A percentile compares a stretch with the other conserved stretches of the same genome.
Conservation (phyloP, 2,888 invertebrate genomes). For the Amblyteles armatorius region DNA sequence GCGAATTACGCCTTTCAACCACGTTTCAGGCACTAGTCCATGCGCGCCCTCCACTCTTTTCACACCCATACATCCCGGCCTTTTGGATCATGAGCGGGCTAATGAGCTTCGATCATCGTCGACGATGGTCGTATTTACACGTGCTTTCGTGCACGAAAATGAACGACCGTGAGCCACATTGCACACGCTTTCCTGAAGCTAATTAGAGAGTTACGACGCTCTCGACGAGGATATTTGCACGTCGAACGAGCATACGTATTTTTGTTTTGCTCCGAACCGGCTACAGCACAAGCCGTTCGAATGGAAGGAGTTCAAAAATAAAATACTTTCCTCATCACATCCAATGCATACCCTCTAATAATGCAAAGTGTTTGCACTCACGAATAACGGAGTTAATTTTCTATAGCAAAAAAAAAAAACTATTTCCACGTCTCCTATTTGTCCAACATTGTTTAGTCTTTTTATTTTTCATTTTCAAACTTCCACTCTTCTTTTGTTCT, state of each 20-base stretch:
- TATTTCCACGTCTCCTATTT: slow-evolving; percentile 14
- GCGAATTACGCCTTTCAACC: neutral
- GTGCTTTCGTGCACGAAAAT: slow-evolving; percentile 7
- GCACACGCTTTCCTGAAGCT: neutral
- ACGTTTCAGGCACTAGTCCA: neutral
- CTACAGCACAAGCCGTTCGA: neutral
- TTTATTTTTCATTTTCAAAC: slow-evolving; percentile 33
- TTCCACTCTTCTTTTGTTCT: slow-evolving; percentile 28
- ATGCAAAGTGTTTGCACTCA: neutral
- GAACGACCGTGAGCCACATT: slow-evolving; percentile 18
- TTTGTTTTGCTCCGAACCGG: neutral
- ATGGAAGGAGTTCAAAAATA: neutral
- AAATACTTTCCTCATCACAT: neutral
- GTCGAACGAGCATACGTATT: slow-evolving; percentile 5
- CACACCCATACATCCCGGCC: neutral
- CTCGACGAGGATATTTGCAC: slow-evolving; percentile 16
- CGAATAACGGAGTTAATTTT: neutral
- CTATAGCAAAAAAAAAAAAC: neutral
- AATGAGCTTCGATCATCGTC: slow-evolving; percentile 41
- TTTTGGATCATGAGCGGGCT: neutral
- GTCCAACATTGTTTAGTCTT: slow-evolving; percentile 1
- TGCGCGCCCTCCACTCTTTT: neutral
- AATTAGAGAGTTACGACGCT: slow-evolving; percentile 22
- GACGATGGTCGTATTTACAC: slow-evolving; percentile 16
- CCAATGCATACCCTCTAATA: slow-evolving; percentile 19